A percentile compares a stretch with the other conserved stretches of the same genome.
These are phyloP conservation scores for Allacma fusca DNA, from an alignment of 2,888 invertebrate species.

Conservation along the genomic window DNA sequence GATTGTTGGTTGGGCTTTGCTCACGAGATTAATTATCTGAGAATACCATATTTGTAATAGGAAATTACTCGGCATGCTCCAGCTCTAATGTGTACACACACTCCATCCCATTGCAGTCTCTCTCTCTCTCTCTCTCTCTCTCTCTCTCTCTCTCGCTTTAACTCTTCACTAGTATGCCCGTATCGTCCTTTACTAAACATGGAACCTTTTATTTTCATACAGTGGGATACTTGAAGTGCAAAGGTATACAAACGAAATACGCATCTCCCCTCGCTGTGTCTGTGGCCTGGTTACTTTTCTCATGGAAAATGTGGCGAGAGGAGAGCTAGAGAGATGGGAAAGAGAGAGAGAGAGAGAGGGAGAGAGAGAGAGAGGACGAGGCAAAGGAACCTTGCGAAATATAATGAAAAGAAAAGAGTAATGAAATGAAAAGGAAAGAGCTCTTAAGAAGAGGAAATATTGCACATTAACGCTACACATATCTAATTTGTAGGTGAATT, in stretches of 20 bases:
- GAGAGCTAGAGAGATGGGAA: background rate
- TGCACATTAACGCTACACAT: constrained; percentile 4
- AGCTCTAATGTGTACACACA: constrained; percentile 19
- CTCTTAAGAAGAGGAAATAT: constrained; percentile 21
- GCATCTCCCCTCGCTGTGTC: background rate
- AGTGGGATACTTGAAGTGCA: too few species aligned
- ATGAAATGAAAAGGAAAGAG: constrained; percentile 18
- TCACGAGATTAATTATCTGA: constrained; percentile 47
- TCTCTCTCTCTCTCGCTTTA: background rate
- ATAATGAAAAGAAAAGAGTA: constrained; percentile 42
- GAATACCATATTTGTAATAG: constrained; percentile 47
- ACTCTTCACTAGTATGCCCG: background rate
- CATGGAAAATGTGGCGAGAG: background rate
- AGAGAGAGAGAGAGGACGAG: too few species aligned
- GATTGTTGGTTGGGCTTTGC: constrained; percentile 33
- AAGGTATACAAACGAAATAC: background rate
- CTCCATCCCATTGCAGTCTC: background rate
- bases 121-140: background rate
- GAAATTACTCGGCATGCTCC: constrained; percentile 31
- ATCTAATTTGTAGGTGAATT: too few species aligned
- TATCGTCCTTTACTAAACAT: too few species aligned
- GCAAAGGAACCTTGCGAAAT: background rate
- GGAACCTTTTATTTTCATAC: too few species aligned
- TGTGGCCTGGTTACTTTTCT: background rate
- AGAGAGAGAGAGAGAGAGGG: background rate